Conservation (phyloP, 1,140 invertebrate genomes). For the Wasmannia auropunctata region DNA sequence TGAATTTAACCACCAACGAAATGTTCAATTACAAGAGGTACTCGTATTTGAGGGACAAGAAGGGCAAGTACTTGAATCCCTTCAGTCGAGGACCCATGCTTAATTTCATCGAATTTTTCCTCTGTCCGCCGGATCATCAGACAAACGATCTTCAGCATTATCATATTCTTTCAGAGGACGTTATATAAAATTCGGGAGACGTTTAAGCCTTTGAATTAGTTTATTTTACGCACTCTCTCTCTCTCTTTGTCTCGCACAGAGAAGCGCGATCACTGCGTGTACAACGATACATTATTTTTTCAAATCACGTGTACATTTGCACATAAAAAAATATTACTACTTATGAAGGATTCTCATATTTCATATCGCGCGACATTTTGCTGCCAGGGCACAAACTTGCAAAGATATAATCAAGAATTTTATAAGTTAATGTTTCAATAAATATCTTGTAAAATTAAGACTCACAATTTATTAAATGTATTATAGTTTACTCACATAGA, state of each 20-base stretch:
- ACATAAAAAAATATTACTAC: slow-evolving; percentile 45
- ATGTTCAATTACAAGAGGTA: slow-evolving; percentile 97
- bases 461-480: slow-evolving; percentile 17
- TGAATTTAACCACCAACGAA: slow-evolving; percentile 97
- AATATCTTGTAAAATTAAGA: slow-evolving; percentile 43
- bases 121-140: slow-evolving; percentile 91
- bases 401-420: slow-evolving; percentile 25
- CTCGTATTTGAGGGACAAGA: slow-evolving; percentile 93
- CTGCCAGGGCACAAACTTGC: slow-evolving; percentile 25
- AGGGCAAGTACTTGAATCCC: slow-evolving; percentile 94
- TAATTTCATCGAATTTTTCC: slow-evolving; percentile 96
- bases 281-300: slow-evolving; percentile 54
- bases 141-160: slow-evolving; percentile 88
- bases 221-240: slow-evolving; percentile 40
- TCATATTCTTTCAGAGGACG: slow-evolving; percentile 88
- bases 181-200: slow-evolving; percentile 72
- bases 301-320: slow-evolving; percentile 52
- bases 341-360: slow-evolving; percentile 52
- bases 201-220: not conserved
- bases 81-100: slow-evolving; percentile 94
- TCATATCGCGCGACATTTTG: slow-evolving; percentile 25
- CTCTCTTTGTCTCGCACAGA: no score
- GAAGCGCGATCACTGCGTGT: slow-evolving; percentile 37
- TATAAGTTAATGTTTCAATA: slow-evolving; percentile 57
- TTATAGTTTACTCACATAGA: slow-evolving; percentile 11